Base-by-base conservation (phyloP, 2,888 invertebrate species). In the Eupithecia inturbata region DNA sequence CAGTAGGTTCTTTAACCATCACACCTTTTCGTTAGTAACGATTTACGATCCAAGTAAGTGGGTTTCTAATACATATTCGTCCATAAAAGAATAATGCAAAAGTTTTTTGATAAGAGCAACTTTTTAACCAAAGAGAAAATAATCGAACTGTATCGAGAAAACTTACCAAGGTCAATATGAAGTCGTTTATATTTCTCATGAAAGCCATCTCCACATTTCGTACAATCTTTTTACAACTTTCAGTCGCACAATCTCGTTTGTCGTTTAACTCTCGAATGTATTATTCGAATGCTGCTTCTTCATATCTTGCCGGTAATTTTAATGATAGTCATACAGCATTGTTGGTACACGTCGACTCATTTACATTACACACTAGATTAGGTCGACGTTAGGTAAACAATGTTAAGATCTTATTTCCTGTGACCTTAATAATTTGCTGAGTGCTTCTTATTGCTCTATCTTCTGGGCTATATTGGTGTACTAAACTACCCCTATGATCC, bases 361-460 rank as follows among this genome's bases (percentile, higher is more conserved):
- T 91, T 89, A 87, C 89, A 85, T 87, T 86, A 85, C 85, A 81
- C 85, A 87, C 77, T 81, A 89, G 91, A 92, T 92, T 92, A 92
- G 86, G 82, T 78, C 84, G 91, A 90, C 90, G 84, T 80, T 86
- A 87, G 80, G 80, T 84, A 93, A 94, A 94, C 89, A 93, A 77
- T 77, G 84, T 86, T 92, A 91, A 92, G 89, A 89, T 82, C 85
- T 83, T 86, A 88, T 92, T 92, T 93, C 92, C 93, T 91, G 86
- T 85, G 85, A 82, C 81, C 81, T 85, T 80, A 78, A 72, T 78
- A 74, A n/a, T 68, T 68, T 5, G 57, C 57, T 57, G 26, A 57
- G 4, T 26, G 57, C 12, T 57, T 57, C 62, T 62, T 31, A 31
- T 31, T 62, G 31, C 19, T 62, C 16, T 6, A n/a, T 9, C 53